Evolutionary conservation across 2,888 invertebrate genomes (phyloP).

Genomic region (Sclerodermus sp.): DNA sequence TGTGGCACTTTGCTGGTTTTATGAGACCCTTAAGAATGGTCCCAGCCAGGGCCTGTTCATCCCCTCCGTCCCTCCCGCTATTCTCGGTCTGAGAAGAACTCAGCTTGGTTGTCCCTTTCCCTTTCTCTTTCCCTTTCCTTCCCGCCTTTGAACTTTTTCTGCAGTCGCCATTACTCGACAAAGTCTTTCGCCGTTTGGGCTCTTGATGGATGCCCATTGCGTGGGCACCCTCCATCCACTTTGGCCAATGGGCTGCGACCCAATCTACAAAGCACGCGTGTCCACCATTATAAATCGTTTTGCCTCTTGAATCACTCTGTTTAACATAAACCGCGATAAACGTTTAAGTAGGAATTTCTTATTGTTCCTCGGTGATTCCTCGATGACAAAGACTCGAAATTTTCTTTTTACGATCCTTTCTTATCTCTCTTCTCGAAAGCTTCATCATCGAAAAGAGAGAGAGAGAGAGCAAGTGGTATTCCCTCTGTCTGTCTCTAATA

Average conservation of each 20-base stretch:
- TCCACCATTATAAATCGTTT: slow-evolving; percentile 32
- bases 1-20: slow-evolving; percentile 50
- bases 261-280: slow-evolving; percentile 38
- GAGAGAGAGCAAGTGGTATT: too few relatives aligned
- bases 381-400: too few relatives aligned
- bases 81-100: too few relatives aligned
- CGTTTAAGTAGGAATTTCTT: slow-evolving; percentile 37
- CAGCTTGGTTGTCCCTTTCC: slow-evolving; percentile 5
- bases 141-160: slow-evolving; percentile 36
- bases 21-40: slow-evolving; percentile 49
- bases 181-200: slow-evolving; percentile 47
- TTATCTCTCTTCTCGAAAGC: too few relatives aligned
- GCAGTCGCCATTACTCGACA: slow-evolving; percentile 51
- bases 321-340: too few relatives aligned
- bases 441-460: too few relatives aligned
- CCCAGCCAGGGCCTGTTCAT: slow-evolving; percentile 29
- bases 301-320: slow-evolving; percentile 1
- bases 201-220: slow-evolving; percentile 51
- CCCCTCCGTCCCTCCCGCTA: slow-evolving; percentile 6
- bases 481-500: too few relatives aligned
- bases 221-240: slow-evolving; percentile 44
- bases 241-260: slow-evolving; percentile 38
- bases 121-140: slow-evolving; percentile 23
- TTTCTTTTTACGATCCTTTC: too few relatives aligned
- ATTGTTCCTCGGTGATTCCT: too few relatives aligned